Evolutionary conservation across 1,140 invertebrate genomes (phyloP).

Genomic region (Mamestra configurata): DNA sequence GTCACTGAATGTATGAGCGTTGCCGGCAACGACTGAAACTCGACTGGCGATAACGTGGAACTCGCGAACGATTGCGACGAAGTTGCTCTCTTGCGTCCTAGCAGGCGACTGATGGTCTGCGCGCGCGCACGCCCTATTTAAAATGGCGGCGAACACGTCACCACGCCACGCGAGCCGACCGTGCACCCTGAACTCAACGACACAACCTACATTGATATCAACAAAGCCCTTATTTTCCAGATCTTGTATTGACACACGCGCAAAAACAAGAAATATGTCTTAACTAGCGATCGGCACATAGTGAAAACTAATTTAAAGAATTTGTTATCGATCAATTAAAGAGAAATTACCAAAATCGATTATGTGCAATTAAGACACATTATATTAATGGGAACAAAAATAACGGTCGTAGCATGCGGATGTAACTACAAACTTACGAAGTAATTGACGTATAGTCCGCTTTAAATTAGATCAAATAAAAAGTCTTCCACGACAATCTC

Average conservation of each 20-base stretch:
- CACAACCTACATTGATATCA: slow-evolving; percentile 70
- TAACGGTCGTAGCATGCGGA: slow-evolving; percentile 50
- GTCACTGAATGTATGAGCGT: slow-evolving; percentile 64
- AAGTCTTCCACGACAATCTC: slow-evolving; percentile 48
- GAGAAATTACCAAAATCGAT: neutral
- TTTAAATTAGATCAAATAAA: slow-evolving; percentile 57
- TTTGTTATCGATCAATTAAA: neutral
- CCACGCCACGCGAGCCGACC: slow-evolving; percentile 76
- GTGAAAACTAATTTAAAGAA: neutral
- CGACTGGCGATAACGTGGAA: slow-evolving; percentile 63
- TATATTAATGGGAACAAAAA: neutral
- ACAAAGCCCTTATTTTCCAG: slow-evolving; percentile 70
- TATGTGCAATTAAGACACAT: neutral
- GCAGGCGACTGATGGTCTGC: slow-evolving; percentile 86
- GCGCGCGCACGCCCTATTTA: slow-evolving; percentile 81
- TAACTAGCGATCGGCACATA: neutral
- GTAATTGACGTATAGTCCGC: slow-evolving; percentile 45
- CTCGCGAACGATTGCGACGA: slow-evolving; percentile 52
- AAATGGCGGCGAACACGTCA: slow-evolving; percentile 84
- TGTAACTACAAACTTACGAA: slow-evolving; percentile 35
- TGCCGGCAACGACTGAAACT: slow-evolving; percentile 61
- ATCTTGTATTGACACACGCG: slow-evolving; percentile 35
- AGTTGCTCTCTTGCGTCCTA: slow-evolving; percentile 71
- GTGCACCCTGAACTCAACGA: slow-evolving; percentile 79
- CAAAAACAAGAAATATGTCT: neutral